A percentile compares a stretch with the other conserved stretches of the same genome.
Evolutionary conservation across 2,797 vertebrate species (phyloP).

Genomic region (Chelonia mydas): DNA sequence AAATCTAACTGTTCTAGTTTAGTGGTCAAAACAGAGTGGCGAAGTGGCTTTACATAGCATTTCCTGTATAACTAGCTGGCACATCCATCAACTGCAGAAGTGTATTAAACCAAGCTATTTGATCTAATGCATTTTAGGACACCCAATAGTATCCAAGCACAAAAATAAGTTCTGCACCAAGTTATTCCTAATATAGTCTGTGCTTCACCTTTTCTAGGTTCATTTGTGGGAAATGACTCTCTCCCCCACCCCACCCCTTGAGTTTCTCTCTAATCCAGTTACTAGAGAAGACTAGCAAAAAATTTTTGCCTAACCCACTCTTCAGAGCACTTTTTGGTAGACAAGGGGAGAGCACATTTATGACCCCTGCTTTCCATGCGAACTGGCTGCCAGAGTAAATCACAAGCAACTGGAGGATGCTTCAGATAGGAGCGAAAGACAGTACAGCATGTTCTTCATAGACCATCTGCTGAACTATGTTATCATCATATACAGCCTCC

Average conservation of each 20-base stretch:
- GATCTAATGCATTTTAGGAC: too few species aligned
- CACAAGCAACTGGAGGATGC: constrained; percentile 67
- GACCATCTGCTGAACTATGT: constrained; percentile 92
- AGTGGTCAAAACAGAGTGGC: too few species aligned
- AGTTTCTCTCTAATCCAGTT: neutral
- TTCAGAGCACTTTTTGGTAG: fast-evolving
- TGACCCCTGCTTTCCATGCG: fast-evolving
- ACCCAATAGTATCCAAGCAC: too few species aligned
- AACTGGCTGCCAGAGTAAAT: neutral
- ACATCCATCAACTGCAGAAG: too few species aligned
- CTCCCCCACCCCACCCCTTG: neutral
- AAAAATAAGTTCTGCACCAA: too few species aligned
- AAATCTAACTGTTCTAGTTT: neutral
- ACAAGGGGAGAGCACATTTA: fast-evolving
- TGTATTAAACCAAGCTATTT: too few species aligned
- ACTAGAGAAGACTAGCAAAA: neutral
- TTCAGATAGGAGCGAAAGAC: constrained; percentile 92
- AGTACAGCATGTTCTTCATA: constrained; percentile 75
- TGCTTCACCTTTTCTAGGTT: neutral
- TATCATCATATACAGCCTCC: constrained; percentile 83
- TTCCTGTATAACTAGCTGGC: too few species aligned
- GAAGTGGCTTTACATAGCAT: too few species aligned
- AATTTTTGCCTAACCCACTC: neutral
- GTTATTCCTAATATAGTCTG: neutral
- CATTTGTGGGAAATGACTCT: neutral